Evolutionary conservation across 2,888 invertebrate species (phyloP).

Genomic region (Polyommatus iphigenia): DNA sequence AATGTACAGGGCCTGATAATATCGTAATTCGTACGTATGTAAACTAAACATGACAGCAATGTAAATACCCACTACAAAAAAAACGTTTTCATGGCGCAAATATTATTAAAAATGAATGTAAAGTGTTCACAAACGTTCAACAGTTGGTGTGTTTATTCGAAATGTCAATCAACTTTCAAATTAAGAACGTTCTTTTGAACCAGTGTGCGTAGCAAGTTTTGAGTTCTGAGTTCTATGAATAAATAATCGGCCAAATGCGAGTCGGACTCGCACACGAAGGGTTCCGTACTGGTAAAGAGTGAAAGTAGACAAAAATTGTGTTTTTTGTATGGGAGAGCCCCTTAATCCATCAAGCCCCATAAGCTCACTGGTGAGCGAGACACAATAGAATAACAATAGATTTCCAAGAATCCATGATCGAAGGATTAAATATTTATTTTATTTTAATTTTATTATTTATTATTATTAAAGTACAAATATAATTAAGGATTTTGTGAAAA

Average conservation of each 20-base stretch:
- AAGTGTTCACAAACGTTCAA: slow-evolving; percentile 12
- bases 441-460: no score
- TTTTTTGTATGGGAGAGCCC: no score
- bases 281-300: no score
- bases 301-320: no score
- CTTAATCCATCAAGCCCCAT: no score
- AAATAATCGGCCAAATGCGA: not conserved
- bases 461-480: no score
- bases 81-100: not conserved
- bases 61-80: not conserved
- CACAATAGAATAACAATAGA: no score
- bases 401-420: no score
- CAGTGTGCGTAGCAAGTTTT: not conserved
- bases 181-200: not conserved
- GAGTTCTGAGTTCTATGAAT: not conserved
- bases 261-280: no score
- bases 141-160: slow-evolving; percentile 17
- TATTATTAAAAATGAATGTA: slow-evolving; percentile 1
- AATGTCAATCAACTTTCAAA: slow-evolving; percentile 23
- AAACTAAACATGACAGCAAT: not conserved
- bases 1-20: not conserved
- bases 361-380: no score
- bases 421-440: no score
- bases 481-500: no score
- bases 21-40: not conserved